These are phyloP conservation scores for Aphyosemion australe DNA, from an alignment of 2,113 vertebrate species.

Conservation along the genomic window DNA sequence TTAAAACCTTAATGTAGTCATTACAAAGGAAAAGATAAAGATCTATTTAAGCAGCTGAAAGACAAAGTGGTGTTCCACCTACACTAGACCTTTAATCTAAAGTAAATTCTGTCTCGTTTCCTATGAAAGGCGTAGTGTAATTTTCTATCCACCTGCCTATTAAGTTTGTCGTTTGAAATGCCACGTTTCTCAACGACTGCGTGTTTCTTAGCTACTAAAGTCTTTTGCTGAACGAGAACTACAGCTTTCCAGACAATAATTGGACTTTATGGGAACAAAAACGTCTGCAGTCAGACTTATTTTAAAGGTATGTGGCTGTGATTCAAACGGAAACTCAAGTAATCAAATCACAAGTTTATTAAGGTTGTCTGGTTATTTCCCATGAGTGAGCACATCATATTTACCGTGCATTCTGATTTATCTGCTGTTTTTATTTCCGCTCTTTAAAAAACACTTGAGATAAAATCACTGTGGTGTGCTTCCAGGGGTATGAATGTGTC, in stretches of 20 bases:
- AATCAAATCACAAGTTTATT: too few relatives aligned
- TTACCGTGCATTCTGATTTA: too few relatives aligned
- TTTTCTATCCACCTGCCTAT: constrained; percentile 10
- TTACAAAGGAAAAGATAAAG: not conserved
- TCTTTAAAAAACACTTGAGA: too few relatives aligned
- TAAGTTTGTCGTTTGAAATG: constrained; percentile 21
- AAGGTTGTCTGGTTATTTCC: too few relatives aligned
- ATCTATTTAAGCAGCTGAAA: constrained; percentile 1
- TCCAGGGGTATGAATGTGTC: too few relatives aligned
- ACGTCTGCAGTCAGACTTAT: too few relatives aligned
- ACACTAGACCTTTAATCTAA: not conserved
- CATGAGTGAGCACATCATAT: too few relatives aligned
- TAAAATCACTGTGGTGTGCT: too few relatives aligned
- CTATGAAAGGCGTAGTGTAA: not conserved
- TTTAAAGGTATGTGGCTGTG: not conserved
- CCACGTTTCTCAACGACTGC: not conserved
- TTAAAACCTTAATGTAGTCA: too few relatives aligned
- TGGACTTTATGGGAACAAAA: too few relatives aligned
- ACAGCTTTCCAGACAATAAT: not conserved
- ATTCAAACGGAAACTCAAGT: too few relatives aligned
- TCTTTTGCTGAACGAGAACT: not conserved
- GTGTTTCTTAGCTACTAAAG: not conserved
- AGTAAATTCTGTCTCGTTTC: not conserved
- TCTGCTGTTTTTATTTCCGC: too few relatives aligned
- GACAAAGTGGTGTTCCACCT: not conserved